Conservation (phyloP, 2,797 vertebrate genomes). For the Cirrhinus mrigala region DNA sequence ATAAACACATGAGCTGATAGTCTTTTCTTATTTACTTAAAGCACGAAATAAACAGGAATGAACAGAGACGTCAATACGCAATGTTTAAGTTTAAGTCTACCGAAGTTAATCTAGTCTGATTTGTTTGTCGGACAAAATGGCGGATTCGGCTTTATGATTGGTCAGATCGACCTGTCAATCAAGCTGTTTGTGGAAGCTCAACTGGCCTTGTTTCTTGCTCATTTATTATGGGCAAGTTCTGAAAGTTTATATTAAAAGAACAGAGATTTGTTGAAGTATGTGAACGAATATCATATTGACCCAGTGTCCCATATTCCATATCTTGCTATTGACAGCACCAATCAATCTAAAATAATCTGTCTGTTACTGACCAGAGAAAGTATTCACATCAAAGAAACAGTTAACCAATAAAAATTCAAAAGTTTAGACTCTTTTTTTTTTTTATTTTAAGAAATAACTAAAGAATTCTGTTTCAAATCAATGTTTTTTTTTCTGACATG, state of each 20-base stretch:
- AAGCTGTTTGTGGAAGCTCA: too few relatives aligned
- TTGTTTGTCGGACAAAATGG: too few relatives aligned
- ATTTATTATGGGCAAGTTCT: slow-evolving; percentile 21
- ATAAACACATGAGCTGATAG: too few relatives aligned
- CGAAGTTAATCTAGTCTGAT: too few relatives aligned
- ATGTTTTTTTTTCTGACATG: not conserved
- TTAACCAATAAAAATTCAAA: not conserved
- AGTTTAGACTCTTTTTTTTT: not conserved
- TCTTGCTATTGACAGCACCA: not conserved
- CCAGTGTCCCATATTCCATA: not conserved
- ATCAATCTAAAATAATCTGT: not conserved
- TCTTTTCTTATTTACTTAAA: too few relatives aligned
- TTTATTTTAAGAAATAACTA: not conserved
- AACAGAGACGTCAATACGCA: too few relatives aligned
- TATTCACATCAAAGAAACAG: not conserved
- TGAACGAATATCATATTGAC: not conserved
- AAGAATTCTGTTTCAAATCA: not conserved
- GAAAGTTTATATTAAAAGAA: not conserved
- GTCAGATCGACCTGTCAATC: too few relatives aligned
- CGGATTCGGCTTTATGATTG: too few relatives aligned
- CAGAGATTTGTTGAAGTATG: not conserved
- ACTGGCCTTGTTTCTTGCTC: slow-evolving; percentile 33
- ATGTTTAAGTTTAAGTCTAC: too few relatives aligned
- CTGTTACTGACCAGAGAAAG: not conserved
- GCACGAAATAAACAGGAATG: too few relatives aligned